Base-by-base conservation (phyloP, 1,140 invertebrate genomes). In the Nasonia giraulti region DNA sequence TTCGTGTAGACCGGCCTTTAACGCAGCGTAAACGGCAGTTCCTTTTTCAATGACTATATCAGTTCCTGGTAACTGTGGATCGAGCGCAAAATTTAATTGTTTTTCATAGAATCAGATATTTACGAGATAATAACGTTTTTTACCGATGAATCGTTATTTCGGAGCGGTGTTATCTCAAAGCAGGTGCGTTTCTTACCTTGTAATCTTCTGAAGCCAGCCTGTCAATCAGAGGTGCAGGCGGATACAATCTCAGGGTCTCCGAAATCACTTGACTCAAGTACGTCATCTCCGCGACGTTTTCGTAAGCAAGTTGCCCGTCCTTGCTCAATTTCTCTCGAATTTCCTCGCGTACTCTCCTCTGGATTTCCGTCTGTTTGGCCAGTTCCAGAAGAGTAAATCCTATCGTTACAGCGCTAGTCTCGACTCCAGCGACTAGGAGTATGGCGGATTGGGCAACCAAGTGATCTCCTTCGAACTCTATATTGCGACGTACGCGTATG, bases 171-270 rank as follows among this genome's bases (percentile, higher is more conserved):
- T 27, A 27, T 27, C 27, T 27, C 27, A 27, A 27, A 27, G 1
- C 27, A 27, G 27, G 33, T 37, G 1, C 5, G 33, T 37, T 37
- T 37, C 5, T 37, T 50, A 90, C 87, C 47, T 88, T 87, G 23
- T 92, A 92, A 86, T 92, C 92, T 75, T 92, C 85, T 0, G 88
- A 86, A 0, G 94, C 85, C 37, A 91, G 86, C 71, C 95, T 89
- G n/a, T 93, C 94, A 69, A 95, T 90, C 8, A 94, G 84, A 5
- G 95, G 94, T 4, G 95, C 94, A 0, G 94, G 92, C 10, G 95
- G 94, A 89, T 93, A 94, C 2, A 95, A 73, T 33, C 95, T 89
- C 10, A 95, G 85, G 5, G 93, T 90, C 71, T 91, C 91, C 0
- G 86, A 87, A 0, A 91, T 84, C 12, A 88, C 82, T 79, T 90